Conservation (phyloP, 2,888 invertebrate species). For the Crematogaster levior region DNA sequence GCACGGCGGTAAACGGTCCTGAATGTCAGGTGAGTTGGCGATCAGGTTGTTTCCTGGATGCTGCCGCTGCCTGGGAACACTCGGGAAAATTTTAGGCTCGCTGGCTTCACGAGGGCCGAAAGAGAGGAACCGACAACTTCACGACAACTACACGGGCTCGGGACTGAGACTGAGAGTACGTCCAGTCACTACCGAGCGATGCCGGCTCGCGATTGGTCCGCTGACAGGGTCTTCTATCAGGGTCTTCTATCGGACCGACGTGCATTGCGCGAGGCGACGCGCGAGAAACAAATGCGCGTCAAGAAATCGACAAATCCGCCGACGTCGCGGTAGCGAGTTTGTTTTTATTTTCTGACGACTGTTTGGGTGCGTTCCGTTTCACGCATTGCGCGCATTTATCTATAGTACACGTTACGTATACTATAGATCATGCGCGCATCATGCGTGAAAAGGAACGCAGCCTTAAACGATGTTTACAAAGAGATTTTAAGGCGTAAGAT, state of each 20-base stretch:
- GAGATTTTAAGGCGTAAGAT: too few relatives aligned
- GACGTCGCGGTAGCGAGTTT: too few relatives aligned
- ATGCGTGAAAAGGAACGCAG: too few relatives aligned
- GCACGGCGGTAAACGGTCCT: too few relatives aligned
- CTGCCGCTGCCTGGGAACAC: slow-evolving; percentile 40
- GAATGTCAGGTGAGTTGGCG: slow-evolving; percentile 28
- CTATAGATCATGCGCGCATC: too few relatives aligned
- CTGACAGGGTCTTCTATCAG: slow-evolving; percentile 86
- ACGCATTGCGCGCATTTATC: too few relatives aligned
- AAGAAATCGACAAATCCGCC: too few relatives aligned
- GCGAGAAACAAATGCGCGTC: slow-evolving; percentile 70
- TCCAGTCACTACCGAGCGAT: slow-evolving; percentile 70
- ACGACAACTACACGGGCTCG: slow-evolving; percentile 77
- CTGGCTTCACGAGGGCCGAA: slow-evolving; percentile 37
- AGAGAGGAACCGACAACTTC: slow-evolving; percentile 78
- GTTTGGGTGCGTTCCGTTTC: too few relatives aligned
- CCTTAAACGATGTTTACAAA: too few relatives aligned
- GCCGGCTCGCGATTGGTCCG: slow-evolving; percentile 82
- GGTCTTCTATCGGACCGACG: slow-evolving; percentile 85
- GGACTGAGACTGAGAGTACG: slow-evolving; percentile 77
- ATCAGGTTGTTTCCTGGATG: slow-evolving; percentile 53
- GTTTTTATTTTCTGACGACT: too few relatives aligned
- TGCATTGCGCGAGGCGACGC: slow-evolving; percentile 79
- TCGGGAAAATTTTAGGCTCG: slow-evolving; percentile 48
- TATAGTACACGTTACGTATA: too few relatives aligned